Conservation (phyloP, 2,113 vertebrate species). For the Anseranas semipalmata region DNA sequence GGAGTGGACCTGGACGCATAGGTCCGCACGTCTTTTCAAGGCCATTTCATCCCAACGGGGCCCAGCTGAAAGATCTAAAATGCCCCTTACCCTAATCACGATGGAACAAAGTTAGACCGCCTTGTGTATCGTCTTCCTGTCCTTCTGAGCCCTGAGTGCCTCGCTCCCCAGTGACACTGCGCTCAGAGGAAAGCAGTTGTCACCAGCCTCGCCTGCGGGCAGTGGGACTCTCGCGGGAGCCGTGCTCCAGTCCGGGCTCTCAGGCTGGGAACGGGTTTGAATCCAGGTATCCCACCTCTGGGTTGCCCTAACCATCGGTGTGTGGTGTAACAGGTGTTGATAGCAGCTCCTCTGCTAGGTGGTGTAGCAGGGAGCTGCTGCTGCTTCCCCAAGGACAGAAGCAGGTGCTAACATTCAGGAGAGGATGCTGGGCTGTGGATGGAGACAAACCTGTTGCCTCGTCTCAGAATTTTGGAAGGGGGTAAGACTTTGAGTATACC, state of each 20-base stretch:
- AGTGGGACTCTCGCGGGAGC: background rate
- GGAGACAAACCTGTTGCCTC: background rate
- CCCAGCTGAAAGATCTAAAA: background rate
- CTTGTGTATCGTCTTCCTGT: background rate
- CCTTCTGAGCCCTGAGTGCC: background rate
- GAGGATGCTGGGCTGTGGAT: background rate
- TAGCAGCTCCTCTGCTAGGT: background rate
- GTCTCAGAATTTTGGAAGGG: background rate
- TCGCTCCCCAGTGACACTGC: background rate
- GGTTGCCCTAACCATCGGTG: background rate
- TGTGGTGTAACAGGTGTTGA: background rate
- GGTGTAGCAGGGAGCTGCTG: background rate
- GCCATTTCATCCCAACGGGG: background rate
- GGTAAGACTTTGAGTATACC: background rate
- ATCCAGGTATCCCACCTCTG: background rate
- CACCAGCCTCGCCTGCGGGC: background rate
- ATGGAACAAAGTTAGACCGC: background rate
- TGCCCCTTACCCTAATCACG: background rate
- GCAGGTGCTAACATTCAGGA: background rate
- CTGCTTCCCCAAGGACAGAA: background rate
- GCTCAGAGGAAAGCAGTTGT: background rate
- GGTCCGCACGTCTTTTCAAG: background rate
- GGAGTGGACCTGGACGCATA: rapidly evolving
- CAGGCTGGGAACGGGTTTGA: background rate
- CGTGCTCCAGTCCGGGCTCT: background rate